phyloP scores from a whole-genome alignment of 2,888 invertebrate species.

The Drosophila bunnanda region DNA sequence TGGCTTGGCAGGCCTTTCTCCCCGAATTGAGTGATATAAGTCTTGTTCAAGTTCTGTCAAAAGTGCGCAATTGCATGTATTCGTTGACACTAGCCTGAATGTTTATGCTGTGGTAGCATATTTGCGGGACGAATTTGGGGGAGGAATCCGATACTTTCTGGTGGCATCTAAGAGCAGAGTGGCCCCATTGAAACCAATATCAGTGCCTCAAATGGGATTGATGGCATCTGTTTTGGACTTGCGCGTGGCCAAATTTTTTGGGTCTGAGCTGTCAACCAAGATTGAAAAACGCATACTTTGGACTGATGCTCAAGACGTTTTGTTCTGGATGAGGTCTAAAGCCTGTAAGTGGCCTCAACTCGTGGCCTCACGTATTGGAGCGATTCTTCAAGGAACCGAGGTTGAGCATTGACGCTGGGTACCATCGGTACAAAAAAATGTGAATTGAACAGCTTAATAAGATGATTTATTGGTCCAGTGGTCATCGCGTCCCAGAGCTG shows the following conservation, averaged over 20 bases:
- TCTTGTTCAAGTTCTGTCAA: no score
- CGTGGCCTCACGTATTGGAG: neutral
- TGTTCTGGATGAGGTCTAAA: neutral
- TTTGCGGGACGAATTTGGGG: no score
- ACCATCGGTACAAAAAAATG: neutral
- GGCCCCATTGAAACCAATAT: conserved; percentile 2
- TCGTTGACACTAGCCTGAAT: no score
- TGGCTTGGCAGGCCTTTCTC: no score
- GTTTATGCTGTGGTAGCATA: no score
- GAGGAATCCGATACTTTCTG: no score
- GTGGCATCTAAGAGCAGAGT: neutral
- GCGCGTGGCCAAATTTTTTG: neutral
- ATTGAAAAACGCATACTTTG: neutral
- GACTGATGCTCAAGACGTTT: neutral
- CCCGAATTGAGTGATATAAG: no score
- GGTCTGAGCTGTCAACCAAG: neutral
- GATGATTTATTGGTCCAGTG: neutral
- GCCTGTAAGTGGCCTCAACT: neutral
- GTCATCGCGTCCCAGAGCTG: no score
- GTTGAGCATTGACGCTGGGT: neutral
- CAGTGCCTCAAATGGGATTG: conserved; percentile 1
- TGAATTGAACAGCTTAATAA: neutral
- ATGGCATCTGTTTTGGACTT: conserved; percentile 2
- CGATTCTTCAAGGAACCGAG: neutral
- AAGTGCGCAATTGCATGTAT: no score